phyloP scores from a whole-genome alignment of 2,888 invertebrate species.

The Latrodectus hesperus region DNA sequence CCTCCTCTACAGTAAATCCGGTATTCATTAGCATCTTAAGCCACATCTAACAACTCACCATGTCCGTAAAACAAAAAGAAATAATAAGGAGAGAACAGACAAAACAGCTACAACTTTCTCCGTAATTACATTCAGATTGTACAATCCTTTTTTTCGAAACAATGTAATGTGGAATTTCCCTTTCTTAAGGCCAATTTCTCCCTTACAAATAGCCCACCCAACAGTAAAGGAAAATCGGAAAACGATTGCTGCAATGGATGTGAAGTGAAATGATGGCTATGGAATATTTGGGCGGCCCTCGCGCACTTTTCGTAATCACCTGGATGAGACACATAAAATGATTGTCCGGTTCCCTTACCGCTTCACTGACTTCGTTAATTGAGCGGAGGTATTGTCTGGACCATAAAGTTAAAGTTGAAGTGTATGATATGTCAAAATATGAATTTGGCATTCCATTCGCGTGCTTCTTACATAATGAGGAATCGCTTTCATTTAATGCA shows the following conservation, averaged over 20 bases:
- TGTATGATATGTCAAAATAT: slow-evolving; percentile 16
- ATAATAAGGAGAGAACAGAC: neutral
- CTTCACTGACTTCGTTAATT: slow-evolving; percentile 43
- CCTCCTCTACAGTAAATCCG: too few relatives aligned
- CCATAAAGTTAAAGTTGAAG: neutral
- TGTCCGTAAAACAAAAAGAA: neutral
- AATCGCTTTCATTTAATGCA: slow-evolving; percentile 8
- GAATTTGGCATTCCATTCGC: slow-evolving; percentile 33
- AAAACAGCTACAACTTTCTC: neutral
- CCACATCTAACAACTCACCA: neutral
- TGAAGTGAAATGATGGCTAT: neutral
- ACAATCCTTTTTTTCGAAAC: slow-evolving; percentile 42
- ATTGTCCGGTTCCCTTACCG: slow-evolving; percentile 29
- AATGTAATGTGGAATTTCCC: slow-evolving; percentile 40
- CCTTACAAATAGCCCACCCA: slow-evolving; percentile 28
- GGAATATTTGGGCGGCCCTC: neutral
- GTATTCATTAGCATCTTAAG: too few relatives aligned
- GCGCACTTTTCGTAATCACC: slow-evolving; percentile 8
- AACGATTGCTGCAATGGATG: slow-evolving; percentile 12
- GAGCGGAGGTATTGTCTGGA: slow-evolving; percentile 40
- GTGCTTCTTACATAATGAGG: slow-evolving; percentile 28
- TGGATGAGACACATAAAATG: slow-evolving; percentile 35
- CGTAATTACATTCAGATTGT: slow-evolving; percentile 34
- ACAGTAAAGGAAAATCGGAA: neutral
- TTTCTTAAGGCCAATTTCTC: slow-evolving; percentile 11